Evolutionary conservation across 2,797 vertebrate genomes (phyloP).

Genomic region (Nyctalus aviator): DNA sequence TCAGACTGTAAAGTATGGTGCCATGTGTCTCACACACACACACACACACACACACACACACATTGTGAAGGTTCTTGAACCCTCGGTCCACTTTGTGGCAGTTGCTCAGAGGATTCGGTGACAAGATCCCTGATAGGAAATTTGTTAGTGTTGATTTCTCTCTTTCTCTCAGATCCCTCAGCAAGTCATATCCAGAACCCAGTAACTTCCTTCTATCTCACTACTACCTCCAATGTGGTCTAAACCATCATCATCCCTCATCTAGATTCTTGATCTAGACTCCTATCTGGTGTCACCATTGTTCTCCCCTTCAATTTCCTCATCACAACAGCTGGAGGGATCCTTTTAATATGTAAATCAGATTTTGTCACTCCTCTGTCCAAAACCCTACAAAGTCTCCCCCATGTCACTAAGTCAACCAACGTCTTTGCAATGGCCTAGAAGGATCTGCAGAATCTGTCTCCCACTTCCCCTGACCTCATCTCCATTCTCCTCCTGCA

Average conservation of each 20-base stretch:
- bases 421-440: rapidly evolving
- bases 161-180: neutral
- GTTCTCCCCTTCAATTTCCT: neutral
- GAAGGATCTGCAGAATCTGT: neutral
- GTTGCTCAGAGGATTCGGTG: neutral
- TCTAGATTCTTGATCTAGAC: neutral
- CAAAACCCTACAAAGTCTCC: neutral
- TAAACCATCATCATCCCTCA: neutral
- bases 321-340: neutral
- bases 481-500: neutral
- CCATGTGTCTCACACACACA: neutral
- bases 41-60: neutral
- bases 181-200: neutral
- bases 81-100: neutral
- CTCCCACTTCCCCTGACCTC: neutral
- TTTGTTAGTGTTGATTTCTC: neutral
- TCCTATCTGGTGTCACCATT: neutral
- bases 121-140: neutral
- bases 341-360: neutral
- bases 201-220: neutral
- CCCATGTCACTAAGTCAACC: neutral
- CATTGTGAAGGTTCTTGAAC: neutral
- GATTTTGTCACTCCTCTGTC: neutral
- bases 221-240: neutral
- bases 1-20: neutral